phyloP scores from a whole-genome alignment of 2,888 invertebrate genomes.

The Pyrgus malvae region DNA sequence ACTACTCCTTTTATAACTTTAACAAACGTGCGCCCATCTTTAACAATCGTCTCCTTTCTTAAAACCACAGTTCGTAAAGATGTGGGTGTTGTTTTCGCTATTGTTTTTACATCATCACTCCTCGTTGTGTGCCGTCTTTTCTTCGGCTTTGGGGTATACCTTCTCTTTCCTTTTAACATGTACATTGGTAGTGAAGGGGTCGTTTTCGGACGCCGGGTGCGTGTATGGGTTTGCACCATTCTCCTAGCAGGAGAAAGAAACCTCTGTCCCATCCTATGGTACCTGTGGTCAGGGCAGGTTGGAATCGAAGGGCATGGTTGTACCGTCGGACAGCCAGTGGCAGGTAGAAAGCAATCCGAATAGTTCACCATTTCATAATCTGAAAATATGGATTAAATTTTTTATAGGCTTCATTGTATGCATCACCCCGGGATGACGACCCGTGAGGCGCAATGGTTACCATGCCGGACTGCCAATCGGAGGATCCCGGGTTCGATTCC shows the following conservation, averaged over 20 bases:
- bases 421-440: no score
- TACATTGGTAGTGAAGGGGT: constrained; percentile 35
- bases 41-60: constrained; percentile 41
- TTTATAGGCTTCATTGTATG: no score
- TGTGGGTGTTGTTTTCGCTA: constrained; percentile 19
- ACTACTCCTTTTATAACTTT: constrained; percentile 46
- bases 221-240: constrained; percentile 30
- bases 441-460: no score
- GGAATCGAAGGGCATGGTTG: constrained; percentile 40
- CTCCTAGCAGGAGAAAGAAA: constrained; percentile 35
- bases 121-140: constrained; percentile 16
- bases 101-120: constrained; percentile 12
- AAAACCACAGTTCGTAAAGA: constrained; percentile 37
- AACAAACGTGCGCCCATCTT: constrained; percentile 43
- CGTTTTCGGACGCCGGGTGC: constrained; percentile 14
- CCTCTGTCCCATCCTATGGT: constrained; percentile 41
- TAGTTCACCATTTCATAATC: constrained; percentile 48
- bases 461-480: no score
- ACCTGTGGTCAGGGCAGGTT: constrained; percentile 38
- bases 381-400: constrained; percentile 40
- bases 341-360: constrained; percentile 46
- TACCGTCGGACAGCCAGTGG: constrained; percentile 36
- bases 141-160: constrained; percentile 41
- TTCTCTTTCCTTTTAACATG: constrained; percentile 43
- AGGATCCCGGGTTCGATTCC: no score